Evolutionary conservation across 2,797 vertebrate genomes (phyloP), one percentile per base, ranked within the genome.

Genomic region (Margarornis squamiger): DNA sequence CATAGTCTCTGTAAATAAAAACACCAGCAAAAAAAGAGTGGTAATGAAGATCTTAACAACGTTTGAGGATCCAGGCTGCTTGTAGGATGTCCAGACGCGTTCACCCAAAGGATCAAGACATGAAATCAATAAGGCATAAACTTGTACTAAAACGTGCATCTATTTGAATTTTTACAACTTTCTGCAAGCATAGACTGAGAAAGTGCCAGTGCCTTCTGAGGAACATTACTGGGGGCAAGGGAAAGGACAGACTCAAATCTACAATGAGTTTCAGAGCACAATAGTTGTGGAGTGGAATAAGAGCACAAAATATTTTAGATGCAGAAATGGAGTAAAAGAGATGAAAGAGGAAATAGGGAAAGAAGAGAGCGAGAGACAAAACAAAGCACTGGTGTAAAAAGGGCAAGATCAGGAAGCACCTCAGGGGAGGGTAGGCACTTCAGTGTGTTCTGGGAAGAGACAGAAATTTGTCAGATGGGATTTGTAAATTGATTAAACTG

Each of bases 1-100:
- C 96, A 46, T 98, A 97, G n/a, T 71, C 83, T 76, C 99, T 99
- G 90, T 45, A 97, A 95, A 75, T 49, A 88, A 91, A 91, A 94
- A 80, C 48, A 92, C 7, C 80, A 55, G 19, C 30, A 66, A 68
- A 73, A 73, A 79, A 66, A 63, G 19, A 54, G 52, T 23, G 2
- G 32, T 41, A 85, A 48, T 0, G 1, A 41, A 78, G 49, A 84
- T 9, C 29, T 55, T 46, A 58, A 71, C 10, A 43, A 34, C 46
- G 52, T 65, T 46, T 87, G n/a, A 71, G 17, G 20, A 78, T n/a
- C 34, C 29, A 74, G 22, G 58, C n/a, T 72, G 12, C 67, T 83
- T 7, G 7, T 11, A 49, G 21, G 54, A 77, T 57, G 24, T 36
- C 41, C 43, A 76, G 36, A 61, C 0, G 0, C 10, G 38, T 46